These are phyloP conservation scores for Netelia fuscicornis DNA, from an alignment of 2,888 invertebrate species.

Conservation along the genomic window DNA sequence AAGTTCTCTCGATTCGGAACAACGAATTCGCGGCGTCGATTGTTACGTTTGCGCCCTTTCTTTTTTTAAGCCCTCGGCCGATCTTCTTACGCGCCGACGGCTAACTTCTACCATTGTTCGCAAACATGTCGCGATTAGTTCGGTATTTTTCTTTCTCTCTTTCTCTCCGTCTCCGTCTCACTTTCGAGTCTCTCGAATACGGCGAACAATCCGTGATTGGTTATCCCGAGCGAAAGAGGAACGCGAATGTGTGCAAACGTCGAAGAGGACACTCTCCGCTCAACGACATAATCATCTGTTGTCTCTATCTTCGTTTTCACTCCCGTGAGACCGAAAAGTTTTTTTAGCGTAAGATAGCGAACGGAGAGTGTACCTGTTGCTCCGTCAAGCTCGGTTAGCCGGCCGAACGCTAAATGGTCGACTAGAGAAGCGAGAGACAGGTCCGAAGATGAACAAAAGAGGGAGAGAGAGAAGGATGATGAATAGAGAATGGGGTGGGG, in stretches of 20 bases:
- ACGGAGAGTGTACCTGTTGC: slow-evolving; percentile 19
- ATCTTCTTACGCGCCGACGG: slow-evolving; percentile 42
- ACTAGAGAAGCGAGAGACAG: slow-evolving; percentile 51
- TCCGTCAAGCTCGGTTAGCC: too few relatives aligned
- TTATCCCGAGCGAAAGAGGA: not conserved
- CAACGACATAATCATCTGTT: slow-evolving; percentile 56
- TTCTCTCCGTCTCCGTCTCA: slow-evolving; percentile 49
- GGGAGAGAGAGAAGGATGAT: not conserved
- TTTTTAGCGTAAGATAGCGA: not conserved
- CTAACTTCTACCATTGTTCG: slow-evolving; percentile 57
- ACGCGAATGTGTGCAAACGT: not conserved
- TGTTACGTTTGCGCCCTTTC: slow-evolving; percentile 67
- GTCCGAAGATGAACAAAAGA: not conserved
- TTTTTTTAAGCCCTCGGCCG: slow-evolving; percentile 10
- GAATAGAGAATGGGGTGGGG: not conserved
- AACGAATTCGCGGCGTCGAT: slow-evolving; percentile 68
- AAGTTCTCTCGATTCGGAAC: slow-evolving; percentile 55
- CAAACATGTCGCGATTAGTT: slow-evolving; percentile 67
- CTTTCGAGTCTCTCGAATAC: slow-evolving; percentile 3
- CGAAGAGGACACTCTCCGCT: slow-evolving; percentile 23
- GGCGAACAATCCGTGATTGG: slow-evolving; percentile 44
- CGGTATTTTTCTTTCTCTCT: slow-evolving; percentile 57
- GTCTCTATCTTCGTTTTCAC: too few relatives aligned
- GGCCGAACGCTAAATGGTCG: slow-evolving; percentile 21
- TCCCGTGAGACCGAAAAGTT: too few relatives aligned